A percentile compares a stretch with the other conserved stretches of the same genome.
Conservation (phyloP, 2,113 vertebrate genomes). For the Aspiorhynchus laticeps region DNA sequence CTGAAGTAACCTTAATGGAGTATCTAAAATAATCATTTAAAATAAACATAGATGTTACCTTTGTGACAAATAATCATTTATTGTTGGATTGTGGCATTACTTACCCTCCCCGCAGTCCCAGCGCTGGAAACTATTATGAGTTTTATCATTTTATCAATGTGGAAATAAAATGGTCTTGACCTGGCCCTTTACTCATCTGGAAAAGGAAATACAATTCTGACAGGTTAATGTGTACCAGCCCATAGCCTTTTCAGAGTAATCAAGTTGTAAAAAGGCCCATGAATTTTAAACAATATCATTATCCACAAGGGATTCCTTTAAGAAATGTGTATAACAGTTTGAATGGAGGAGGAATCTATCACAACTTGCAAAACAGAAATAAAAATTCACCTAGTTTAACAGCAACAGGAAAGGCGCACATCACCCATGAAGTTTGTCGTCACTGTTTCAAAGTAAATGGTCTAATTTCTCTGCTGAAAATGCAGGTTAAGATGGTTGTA, state of each 20-base stretch:
- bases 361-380: slow-evolving; percentile 23
- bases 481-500: background rate
- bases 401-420: background rate
- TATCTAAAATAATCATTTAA: background rate
- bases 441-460: background rate
- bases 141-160: slow-evolving; percentile 54
- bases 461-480: background rate
- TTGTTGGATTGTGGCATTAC: slow-evolving; percentile 11
- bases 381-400: background rate
- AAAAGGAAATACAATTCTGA: slow-evolving; percentile 49
- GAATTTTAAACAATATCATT: slow-evolving; percentile 60
- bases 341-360: slow-evolving; percentile 42
- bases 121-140: slow-evolving; percentile 27
- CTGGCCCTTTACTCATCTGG: slow-evolving; percentile 50
- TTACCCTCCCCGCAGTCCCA: slow-evolving; percentile 19
- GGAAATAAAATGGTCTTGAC: slow-evolving; percentile 52
- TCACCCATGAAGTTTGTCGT: background rate
- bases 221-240: slow-evolving; percentile 40
- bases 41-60: background rate
- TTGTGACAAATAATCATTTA: slow-evolving; percentile 30
- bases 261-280: slow-evolving; percentile 58
- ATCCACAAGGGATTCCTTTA: slow-evolving; percentile 52
- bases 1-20: background rate
- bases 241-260: slow-evolving; percentile 51
- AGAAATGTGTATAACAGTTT: slow-evolving; percentile 46